A percentile compares a stretch with the other conserved stretches of the same genome.
These are phyloP conservation scores for Lamellibrachia columna DNA, from an alignment of 2,888 invertebrate species.

Conservation along the genomic window DNA sequence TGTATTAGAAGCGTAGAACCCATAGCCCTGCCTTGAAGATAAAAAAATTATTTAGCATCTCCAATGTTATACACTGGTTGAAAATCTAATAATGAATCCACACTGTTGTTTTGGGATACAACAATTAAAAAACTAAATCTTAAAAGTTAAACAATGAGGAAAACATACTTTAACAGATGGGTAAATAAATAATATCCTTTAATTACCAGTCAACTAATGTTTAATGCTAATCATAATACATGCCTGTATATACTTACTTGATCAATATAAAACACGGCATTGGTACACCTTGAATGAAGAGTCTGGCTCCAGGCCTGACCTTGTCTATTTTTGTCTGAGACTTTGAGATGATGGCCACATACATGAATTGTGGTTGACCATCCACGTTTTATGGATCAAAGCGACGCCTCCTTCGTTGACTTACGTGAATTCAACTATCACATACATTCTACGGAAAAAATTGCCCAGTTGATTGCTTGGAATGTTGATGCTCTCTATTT, in stretches of 20 bases:
- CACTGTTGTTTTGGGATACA: too few relatives aligned
- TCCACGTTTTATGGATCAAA: neutral
- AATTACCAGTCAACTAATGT: slow-evolving; percentile 7
- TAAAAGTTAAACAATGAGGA: neutral
- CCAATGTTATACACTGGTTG: too few relatives aligned
- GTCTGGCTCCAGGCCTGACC: neutral
- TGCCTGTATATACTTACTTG: slow-evolving; percentile 16
- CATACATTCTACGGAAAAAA: slow-evolving; percentile 17
- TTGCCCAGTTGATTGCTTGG: slow-evolving; percentile 21
- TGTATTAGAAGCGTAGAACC: neutral
- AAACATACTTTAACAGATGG: neutral
- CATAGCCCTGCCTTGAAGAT: neutral
- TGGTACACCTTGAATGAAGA: slow-evolving; percentile 17
- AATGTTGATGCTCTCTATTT: neutral
- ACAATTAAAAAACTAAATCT: too few relatives aligned
- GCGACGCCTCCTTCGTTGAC: neutral
- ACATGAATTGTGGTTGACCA: neutral
- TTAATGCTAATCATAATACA: neutral
- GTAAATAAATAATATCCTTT: slow-evolving; percentile 13
- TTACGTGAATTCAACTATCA: neutral
- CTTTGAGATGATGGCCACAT: slow-evolving; percentile 20
- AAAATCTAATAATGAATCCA: too few relatives aligned
- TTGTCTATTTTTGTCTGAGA: neutral
- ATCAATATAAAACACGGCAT: neutral
- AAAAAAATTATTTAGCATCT: neutral